Conservation (phyloP, 2,797 vertebrate genomes). For the Diceros bicornis region DNA sequence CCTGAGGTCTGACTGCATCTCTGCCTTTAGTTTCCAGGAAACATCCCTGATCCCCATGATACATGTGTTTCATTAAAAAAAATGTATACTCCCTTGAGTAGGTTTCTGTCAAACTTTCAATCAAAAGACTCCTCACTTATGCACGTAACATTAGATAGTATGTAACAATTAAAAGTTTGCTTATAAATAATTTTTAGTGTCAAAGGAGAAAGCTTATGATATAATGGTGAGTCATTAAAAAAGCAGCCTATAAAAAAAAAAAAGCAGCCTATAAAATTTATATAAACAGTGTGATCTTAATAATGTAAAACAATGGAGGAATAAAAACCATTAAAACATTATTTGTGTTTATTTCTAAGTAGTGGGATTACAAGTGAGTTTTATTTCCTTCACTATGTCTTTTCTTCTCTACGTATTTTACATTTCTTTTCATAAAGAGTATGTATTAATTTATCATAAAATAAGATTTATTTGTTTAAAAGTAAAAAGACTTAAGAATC, state of each 20-base stretch:
- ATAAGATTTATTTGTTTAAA: slow-evolving; percentile 37
- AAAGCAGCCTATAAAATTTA: slow-evolving; percentile 24
- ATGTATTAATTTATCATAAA: slow-evolving; percentile 19
- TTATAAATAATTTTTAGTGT: slow-evolving; percentile 58
- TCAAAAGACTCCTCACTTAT: slow-evolving; percentile 16
- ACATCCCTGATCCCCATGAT: background rate
- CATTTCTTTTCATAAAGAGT: background rate
- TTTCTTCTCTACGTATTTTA: background rate
- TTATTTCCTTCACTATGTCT: slow-evolving; percentile 44
- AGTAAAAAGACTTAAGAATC: slow-evolving; percentile 42
- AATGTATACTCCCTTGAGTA: slow-evolving; percentile 19
- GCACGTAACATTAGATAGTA: background rate
- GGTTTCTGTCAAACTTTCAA: slow-evolving; percentile 17
- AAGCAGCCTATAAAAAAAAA: background rate
- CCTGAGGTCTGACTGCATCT: background rate
- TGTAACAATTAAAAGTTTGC: slow-evolving; percentile 25
- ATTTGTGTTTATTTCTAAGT: slow-evolving; percentile 44
- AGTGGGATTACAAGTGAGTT: slow-evolving; percentile 3
- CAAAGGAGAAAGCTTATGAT: slow-evolving; percentile 20
- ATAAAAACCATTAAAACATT: background rate
- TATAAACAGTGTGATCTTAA: slow-evolving; percentile 22
- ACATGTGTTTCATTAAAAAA: background rate
- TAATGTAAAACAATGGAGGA: slow-evolving; percentile 44
- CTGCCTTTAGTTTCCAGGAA: slow-evolving; percentile 38
- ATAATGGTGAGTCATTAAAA: background rate